Conservation (phyloP, 2,888 invertebrate genomes). For the Dicycla oo region DNA sequence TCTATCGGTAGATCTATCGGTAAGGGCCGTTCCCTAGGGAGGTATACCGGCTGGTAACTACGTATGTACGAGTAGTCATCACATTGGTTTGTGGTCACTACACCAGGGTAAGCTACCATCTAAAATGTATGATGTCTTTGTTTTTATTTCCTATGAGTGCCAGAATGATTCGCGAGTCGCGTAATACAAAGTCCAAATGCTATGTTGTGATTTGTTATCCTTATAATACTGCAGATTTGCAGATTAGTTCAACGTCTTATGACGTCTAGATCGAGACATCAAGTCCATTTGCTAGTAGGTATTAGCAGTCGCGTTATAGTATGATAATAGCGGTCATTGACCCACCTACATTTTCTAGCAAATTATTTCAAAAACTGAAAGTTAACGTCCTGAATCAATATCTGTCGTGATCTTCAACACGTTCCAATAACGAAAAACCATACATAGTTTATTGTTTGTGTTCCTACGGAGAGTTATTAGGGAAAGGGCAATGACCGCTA, state of each 20-base stretch:
- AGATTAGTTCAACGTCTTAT: background rate
- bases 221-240: background rate
- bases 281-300: background rate
- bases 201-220: background rate
- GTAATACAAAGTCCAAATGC: background rate
- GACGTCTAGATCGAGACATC: background rate
- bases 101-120: background rate
- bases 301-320: no score
- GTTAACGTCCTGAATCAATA: no score
- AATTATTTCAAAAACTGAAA: background rate
- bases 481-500: background rate
- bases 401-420: no score
- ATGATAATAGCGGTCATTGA: background rate
- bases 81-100: constrained; percentile 28
- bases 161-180: background rate
- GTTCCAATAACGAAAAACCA: background rate
- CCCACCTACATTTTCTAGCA: background rate
- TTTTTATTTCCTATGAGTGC: background rate
- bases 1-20: constrained; percentile 50
- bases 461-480: background rate
- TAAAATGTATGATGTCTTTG: background rate
- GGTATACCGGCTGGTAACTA: background rate
- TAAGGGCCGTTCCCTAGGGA: constrained; percentile 30
- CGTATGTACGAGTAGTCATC: constrained; percentile 22
- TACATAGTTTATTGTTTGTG: background rate